Evolutionary conservation across 2,797 vertebrate species (phyloP), one percentile per base, ranked within the genome.

Genomic region (Hippopotamyrus pictus): DNA sequence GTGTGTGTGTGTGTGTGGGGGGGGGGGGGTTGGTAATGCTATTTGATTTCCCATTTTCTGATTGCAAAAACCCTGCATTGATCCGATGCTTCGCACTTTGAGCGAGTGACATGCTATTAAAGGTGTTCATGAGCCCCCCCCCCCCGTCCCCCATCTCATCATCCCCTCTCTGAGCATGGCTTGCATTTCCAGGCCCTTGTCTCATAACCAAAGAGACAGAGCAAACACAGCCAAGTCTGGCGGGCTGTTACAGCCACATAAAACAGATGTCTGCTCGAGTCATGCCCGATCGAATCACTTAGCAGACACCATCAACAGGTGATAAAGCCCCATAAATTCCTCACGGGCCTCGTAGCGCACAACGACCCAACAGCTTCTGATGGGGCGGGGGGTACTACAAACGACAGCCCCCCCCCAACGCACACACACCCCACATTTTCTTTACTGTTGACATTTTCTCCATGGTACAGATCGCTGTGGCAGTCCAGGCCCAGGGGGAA

Each of bases 291-390:
- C 97, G 98, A 98, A 99, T 99, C 98, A 99, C 97, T 99, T 99
- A 98, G 97, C 97, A 96, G 97, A 97, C 97, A 97, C 97, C 98
- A 98, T 97, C 97, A 96, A 96, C 97, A 95, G 95, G 98, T 97
- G 98, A 99, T 98, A 99, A 98, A 98, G 97, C 97, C 96, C 97
- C 97, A 98, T 99, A 99, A 98, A 99, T 99, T 98, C 98, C 98
- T 98, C 96, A 97, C 97, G 97, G 98, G 97, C 97, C 97, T 96
- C 97, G 97, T 97, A 97, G 97, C 98, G 97, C 97, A 97, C 97
- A 98, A 98, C 96, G 98, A 97, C 97, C 97, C 97, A 98, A 98
- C 96, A 99, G 97, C 96, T 96, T 97, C 95, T 88, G 88, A 79
- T 88, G 51, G 91, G 88, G 89, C 48, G 91, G 89, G 37, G 93